A percentile compares a stretch with the other conserved stretches of the same genome.
Conservation (phyloP, 1,140 invertebrate species). For the Meloidogyne exigua region DNA sequence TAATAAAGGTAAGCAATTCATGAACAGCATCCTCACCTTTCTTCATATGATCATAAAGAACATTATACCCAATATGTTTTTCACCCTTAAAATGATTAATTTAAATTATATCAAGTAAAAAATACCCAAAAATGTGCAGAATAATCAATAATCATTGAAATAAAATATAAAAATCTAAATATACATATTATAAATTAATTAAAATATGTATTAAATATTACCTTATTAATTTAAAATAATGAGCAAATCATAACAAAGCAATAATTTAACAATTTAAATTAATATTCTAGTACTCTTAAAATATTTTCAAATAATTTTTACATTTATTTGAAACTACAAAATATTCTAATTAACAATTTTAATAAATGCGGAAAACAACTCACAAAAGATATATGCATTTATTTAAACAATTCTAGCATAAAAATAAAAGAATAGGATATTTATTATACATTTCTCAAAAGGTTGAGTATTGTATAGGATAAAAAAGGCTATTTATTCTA, state of each 20-base stretch:
- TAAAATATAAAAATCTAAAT: background rate
- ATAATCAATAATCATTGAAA: background rate
- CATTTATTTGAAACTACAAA: too few relatives aligned
- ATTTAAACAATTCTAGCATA: background rate
- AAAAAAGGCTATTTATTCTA: background rate
- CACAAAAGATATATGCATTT: too few relatives aligned
- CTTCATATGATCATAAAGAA: slow-evolving; percentile 61
- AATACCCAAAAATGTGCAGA: slow-evolving; percentile 4
- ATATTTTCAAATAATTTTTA: background rate
- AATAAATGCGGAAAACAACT: too few relatives aligned
- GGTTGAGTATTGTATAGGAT: background rate
- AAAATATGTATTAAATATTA: background rate
- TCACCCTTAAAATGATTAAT: slow-evolving; percentile 56
- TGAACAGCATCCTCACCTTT: slow-evolving; percentile 53
- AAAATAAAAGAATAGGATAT: background rate
- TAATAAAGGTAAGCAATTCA: slow-evolving; percentile 54
- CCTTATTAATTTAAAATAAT: background rate
- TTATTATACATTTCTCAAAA: background rate
- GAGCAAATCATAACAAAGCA: background rate
- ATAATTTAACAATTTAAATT: background rate
- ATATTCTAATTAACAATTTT: too few relatives aligned
- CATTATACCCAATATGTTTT: slow-evolving; percentile 58
- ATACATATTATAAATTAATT: too few relatives aligned
- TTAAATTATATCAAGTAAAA: background rate
- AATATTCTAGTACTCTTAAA: background rate